Evolutionary conservation across 2,113 vertebrate genomes (phyloP).

Genomic region (Chaenogobius annularis): DNA sequence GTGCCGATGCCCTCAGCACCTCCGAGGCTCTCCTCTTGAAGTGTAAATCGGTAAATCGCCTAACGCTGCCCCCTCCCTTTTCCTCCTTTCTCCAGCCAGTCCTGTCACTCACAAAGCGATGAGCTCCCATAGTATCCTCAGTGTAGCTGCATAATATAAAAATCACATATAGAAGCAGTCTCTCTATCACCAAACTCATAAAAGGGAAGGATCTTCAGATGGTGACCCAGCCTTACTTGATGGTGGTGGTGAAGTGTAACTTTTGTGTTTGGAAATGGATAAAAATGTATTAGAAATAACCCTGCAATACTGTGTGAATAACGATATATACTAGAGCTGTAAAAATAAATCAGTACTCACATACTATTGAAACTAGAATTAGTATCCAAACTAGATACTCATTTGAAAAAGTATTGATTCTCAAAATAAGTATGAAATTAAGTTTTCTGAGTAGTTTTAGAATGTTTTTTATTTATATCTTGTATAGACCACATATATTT

Average conservation of each 20-base stretch:
- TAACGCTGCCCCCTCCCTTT: constrained; percentile 51
- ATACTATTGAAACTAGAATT: too few relatives aligned
- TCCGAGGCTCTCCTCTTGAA: constrained; percentile 71
- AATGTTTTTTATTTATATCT: too few relatives aligned
- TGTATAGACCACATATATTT: too few relatives aligned
- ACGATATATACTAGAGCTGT: too few relatives aligned
- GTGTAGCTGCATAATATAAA: constrained; percentile 21
- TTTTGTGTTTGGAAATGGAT: not conserved
- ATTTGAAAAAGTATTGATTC: too few relatives aligned
- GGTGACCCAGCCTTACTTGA: constrained; percentile 35
- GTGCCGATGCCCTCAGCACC: constrained; percentile 54
- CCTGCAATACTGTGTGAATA: too few relatives aligned
- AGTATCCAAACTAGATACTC: too few relatives aligned
- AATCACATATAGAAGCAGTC: constrained; percentile 19
- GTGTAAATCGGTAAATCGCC: constrained; percentile 68
- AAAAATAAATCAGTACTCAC: not conserved
- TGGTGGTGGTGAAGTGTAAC: constrained; percentile 9
- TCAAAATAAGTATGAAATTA: too few relatives aligned
- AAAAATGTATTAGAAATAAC: not conserved
- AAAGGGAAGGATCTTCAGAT: constrained; percentile 8
- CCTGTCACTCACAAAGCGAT: constrained; percentile 55
- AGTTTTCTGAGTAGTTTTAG: too few relatives aligned
- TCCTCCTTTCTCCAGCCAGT: constrained; percentile 40
- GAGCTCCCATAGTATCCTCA: constrained; percentile 40
- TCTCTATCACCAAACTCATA: constrained; percentile 3